These are phyloP conservation scores for Trichoplusia ni DNA, from an alignment of 1,140 invertebrate species.

Conservation along the genomic window DNA sequence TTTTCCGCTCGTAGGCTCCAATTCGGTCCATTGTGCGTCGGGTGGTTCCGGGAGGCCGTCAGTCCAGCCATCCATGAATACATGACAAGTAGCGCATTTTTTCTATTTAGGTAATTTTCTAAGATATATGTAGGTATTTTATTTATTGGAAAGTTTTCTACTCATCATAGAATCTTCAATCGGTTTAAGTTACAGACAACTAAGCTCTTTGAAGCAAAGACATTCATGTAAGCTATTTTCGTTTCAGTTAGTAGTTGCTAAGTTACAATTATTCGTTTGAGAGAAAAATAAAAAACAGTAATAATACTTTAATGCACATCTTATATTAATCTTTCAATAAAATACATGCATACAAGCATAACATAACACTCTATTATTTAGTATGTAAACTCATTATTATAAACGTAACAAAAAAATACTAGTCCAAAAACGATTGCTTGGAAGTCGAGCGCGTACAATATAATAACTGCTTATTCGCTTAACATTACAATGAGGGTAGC, in stretches of 20 bases:
- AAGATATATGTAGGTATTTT: no score
- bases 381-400: slow-evolving; percentile 33
- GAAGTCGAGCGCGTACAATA: slow-evolving; percentile 32
- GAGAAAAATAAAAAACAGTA: neutral
- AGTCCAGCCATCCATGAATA: no score
- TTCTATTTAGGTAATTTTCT: no score
- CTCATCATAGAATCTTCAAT: no score
- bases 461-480: slow-evolving; percentile 59
- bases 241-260: neutral
- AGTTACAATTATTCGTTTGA: neutral
- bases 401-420: slow-evolving; percentile 44
- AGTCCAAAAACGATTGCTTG: slow-evolving; percentile 38
- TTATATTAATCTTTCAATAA: slow-evolving; percentile 43
- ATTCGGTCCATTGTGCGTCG: no score
- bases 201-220: no score
- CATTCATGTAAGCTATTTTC: no score
- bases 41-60: no score
- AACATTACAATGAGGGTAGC: slow-evolving; percentile 47
- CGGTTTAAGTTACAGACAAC: no score
- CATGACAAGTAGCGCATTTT: no score
- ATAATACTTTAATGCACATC: slow-evolving; percentile 6
- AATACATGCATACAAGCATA: slow-evolving; percentile 43
- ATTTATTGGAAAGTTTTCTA: no score
- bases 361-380: slow-evolving; percentile 59
- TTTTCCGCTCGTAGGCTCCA: no score